Conservation (phyloP, 2,797 vertebrate genomes). For the Gymnothorax reevesii region DNA sequence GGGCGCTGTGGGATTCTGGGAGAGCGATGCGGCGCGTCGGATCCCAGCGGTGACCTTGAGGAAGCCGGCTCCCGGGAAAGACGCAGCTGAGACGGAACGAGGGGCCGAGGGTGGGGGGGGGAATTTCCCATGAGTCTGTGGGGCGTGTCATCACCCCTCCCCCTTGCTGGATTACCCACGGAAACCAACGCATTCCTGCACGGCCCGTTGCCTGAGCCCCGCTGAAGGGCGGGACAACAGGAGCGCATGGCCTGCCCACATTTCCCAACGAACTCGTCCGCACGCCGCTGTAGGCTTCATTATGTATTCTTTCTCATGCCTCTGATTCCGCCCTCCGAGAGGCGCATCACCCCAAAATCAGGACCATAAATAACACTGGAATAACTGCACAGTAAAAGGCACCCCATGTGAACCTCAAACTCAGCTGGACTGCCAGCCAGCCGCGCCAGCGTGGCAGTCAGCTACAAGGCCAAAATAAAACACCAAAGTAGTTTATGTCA, state of each 20-base stretch:
- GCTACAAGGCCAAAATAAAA: too few species aligned
- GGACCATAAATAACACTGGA: too few species aligned
- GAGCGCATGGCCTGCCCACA: neutral
- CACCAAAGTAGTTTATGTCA: too few species aligned
- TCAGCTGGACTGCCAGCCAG: too few species aligned
- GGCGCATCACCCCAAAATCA: too few species aligned
- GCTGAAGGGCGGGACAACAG: neutral
- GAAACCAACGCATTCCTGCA: neutral
- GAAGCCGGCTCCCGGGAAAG: neutral
- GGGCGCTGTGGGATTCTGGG: neutral
- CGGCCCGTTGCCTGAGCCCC: neutral
- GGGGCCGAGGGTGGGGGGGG: neutral
- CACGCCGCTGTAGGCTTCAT: neutral
- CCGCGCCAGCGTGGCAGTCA: too few species aligned
- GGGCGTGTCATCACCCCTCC: neutral
- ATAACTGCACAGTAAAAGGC: too few species aligned
- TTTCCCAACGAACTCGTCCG: neutral
- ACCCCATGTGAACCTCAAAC: too few species aligned
- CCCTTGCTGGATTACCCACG: neutral
- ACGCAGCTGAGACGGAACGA: neutral
- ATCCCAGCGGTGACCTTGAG: neutral
- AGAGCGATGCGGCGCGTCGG: neutral
- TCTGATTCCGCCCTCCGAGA: neutral
- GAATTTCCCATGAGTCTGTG: neutral
- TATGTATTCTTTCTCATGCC: neutral